These are phyloP conservation scores for Poecile atricapillus DNA, from an alignment of 2,113 vertebrate species.

Conservation along the genomic window DNA sequence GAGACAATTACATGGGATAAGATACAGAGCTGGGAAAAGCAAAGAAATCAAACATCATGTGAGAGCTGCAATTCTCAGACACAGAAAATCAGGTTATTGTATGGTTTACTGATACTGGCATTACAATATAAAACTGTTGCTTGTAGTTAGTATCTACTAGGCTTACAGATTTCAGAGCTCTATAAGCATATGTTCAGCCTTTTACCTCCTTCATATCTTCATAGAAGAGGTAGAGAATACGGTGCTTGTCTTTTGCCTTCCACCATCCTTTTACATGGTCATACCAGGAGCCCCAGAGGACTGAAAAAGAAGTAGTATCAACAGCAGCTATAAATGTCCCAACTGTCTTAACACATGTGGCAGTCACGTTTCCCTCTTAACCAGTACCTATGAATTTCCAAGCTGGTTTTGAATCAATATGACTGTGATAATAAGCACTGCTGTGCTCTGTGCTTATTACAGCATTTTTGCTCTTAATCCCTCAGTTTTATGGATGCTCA, in stretches of 20 bases:
- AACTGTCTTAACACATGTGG: background rate
- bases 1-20: background rate
- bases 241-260: constrained; percentile 69
- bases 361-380: background rate
- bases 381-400: background rate
- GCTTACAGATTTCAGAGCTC: background rate
- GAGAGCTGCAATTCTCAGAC: background rate
- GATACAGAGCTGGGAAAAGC: background rate
- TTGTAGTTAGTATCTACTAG: background rate
- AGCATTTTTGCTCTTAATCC: background rate
- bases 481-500: background rate
- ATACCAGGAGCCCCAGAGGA: constrained; percentile 79
- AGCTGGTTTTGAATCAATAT: background rate
- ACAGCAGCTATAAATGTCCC: background rate
- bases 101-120: background rate
- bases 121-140: background rate
- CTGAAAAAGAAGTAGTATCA: constrained; percentile 26
- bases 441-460: background rate
- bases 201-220: constrained; percentile 79
- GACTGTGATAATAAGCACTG: background rate
- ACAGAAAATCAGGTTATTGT: background rate
- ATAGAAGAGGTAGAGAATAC: constrained; percentile 76
- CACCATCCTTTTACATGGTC: constrained; percentile 80
- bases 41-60: background rate
- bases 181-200: background rate